Evolutionary conservation across 2,888 invertebrate species (phyloP).

Genomic region (Microctonus hyperodae): DNA sequence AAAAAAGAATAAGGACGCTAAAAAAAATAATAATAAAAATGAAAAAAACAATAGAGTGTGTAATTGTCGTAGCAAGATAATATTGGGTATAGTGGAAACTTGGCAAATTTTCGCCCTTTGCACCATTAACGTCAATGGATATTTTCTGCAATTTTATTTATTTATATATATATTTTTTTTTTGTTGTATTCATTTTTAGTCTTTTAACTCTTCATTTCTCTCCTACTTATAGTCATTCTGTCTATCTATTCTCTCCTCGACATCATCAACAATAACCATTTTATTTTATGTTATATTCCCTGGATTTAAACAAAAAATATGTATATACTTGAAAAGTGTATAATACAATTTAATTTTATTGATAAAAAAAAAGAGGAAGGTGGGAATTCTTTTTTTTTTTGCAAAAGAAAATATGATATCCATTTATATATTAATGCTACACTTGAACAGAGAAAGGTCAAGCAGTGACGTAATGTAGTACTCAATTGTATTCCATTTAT

Average conservation of each 20-base stretch:
- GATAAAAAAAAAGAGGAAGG: background rate
- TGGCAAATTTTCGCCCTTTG: background rate
- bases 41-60: background rate
- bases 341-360: background rate
- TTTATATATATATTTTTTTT: background rate
- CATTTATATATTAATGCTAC: background rate
- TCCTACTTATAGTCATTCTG: too few species aligned
- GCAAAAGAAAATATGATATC: background rate
- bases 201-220: too few species aligned
- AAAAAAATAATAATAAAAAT: too few species aligned
- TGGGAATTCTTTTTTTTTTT: too few species aligned
- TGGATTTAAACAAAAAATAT: background rate
- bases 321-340: background rate
- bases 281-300: background rate
- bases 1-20: background rate
- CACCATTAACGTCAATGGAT: background rate
- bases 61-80: background rate
- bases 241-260: background rate
- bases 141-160: background rate
- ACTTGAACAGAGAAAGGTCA: background rate
- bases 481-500: slow-evolving; percentile 17
- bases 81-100: background rate
- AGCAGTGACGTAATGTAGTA: background rate
- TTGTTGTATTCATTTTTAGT: too few species aligned
- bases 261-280: background rate